Evolutionary conservation across 2,797 vertebrate genomes (phyloP), one percentile per base, ranked within the genome.

Genomic region (Coilia nasus): DNA sequence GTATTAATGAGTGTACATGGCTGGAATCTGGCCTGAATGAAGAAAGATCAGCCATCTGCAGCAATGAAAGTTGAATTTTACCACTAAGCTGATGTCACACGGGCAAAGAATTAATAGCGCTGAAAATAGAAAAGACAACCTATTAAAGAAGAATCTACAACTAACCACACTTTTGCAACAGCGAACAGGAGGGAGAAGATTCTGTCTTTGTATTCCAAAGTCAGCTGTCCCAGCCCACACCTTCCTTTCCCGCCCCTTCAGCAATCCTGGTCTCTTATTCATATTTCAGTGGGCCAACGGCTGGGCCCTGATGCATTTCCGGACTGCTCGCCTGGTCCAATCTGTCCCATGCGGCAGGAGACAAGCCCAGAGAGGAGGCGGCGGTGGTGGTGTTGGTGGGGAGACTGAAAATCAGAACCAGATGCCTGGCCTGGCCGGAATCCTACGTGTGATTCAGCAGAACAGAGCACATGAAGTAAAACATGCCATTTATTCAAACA

Each of bases 221-320:
- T 56, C 85, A 82, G 56, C 67, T 12, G 75, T 50, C n/a, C 78
- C 56, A 82, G 25, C 82, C 59, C 67, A 83, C 35, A 46, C 78
- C 11, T 50, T 71, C 64, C 62, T 59, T 56, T 82, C 54, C 83
- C 85, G 83, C 87, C 90, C 41, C 31, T 44, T 78, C 41, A 90
- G 91, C 91, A 82, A 71, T 83, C 78, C 88, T 1, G 64, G 91
- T 89, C 90, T 89, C 86, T 90, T 83, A 91, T 92, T 86, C 92
- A 94, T 93, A 93, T 91, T 92, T 87, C 87, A 92, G 86, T 85
- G 23, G 83, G 86, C 83, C 47, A 83, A 81, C 23, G 21, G 71
- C 83, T 80, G 19, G 85, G 31, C 35, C 81, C 87, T 92, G 91
- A 93, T 90, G 89, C 89, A 91, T 88, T 95, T 95, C 94, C 94